Conservation (phyloP, 1,140 invertebrate genomes). For the Rhagoletis zephyria region DNA sequence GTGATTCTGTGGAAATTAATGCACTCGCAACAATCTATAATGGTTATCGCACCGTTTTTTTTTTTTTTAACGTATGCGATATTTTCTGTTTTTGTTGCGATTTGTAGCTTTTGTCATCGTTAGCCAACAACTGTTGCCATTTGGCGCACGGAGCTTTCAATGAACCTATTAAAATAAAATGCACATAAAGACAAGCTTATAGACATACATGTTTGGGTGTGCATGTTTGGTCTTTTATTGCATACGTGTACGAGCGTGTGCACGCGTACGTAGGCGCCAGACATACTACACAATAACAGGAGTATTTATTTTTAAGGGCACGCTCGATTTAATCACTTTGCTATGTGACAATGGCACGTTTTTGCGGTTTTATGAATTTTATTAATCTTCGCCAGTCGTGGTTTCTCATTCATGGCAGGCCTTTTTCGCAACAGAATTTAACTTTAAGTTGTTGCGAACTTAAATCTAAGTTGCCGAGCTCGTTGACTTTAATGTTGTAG, state of each 20-base stretch:
- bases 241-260: background rate
- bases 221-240: too few species aligned
- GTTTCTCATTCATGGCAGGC: background rate
- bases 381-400: constrained; percentile 27
- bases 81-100: background rate
- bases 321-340: constrained; percentile 42
- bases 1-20: constrained; percentile 34
- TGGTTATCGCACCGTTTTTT: background rate
- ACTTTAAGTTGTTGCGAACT: background rate
- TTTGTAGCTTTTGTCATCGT: background rate
- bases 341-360: constrained; percentile 31
- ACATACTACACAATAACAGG: background rate
- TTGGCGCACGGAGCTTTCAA: background rate
- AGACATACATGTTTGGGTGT: background rate
- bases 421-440: background rate
- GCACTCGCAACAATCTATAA: background rate
- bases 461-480: too few species aligned
- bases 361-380: constrained; percentile 43
- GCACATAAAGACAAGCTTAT: background rate
- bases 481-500: too few species aligned
- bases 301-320: constrained; percentile 20
- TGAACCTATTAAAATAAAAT: background rate
- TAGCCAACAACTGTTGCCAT: constrained; percentile 23
- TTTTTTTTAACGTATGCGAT: background rate
- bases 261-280: too few species aligned